Conservation (phyloP, 2,113 vertebrate species). For the Morone saxatilis region DNA sequence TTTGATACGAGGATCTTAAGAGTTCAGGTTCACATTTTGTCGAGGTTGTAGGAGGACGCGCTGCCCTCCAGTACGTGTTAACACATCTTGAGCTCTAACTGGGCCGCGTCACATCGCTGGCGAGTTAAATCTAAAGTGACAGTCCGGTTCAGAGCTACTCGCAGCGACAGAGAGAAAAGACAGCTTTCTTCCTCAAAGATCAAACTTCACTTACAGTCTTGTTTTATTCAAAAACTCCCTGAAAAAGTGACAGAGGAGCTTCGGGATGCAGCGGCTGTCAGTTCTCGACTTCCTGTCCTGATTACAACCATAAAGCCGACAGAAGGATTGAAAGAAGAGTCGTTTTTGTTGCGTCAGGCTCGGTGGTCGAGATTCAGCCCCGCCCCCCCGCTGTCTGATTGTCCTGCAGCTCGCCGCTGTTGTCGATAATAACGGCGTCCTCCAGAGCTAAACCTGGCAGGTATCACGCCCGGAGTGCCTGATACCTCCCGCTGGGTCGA, state of each 20-base stretch:
- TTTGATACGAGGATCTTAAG: too few relatives aligned
- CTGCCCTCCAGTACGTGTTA: too few relatives aligned
- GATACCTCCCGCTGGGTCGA: slow-evolving; percentile 1
- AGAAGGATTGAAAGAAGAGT: not conserved
- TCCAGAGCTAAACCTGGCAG: not conserved
- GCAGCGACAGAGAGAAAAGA: not conserved
- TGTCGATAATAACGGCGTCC: slow-evolving; percentile 13
- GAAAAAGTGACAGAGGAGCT: not conserved
- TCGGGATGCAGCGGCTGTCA: not conserved
- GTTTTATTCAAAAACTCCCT: not conserved
- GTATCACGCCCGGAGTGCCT: slow-evolving; percentile 18
- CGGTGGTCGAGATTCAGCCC: not conserved
- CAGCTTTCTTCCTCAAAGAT: not conserved
- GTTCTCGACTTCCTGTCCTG: not conserved
- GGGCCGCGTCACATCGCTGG: not conserved
- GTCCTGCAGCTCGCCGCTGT: not conserved
- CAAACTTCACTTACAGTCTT: not conserved
- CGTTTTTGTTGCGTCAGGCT: slow-evolving; percentile 4
- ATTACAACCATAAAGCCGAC: not conserved
- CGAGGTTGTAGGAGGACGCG: too few relatives aligned
- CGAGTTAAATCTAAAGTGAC: not conserved
- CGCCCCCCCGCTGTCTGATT: slow-evolving; percentile 8
- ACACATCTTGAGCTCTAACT: not conserved
- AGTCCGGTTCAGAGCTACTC: not conserved
- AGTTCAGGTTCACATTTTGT: too few relatives aligned